Base-by-base conservation (phyloP, 2,888 invertebrate species). In the Elysia crispata region DNA sequence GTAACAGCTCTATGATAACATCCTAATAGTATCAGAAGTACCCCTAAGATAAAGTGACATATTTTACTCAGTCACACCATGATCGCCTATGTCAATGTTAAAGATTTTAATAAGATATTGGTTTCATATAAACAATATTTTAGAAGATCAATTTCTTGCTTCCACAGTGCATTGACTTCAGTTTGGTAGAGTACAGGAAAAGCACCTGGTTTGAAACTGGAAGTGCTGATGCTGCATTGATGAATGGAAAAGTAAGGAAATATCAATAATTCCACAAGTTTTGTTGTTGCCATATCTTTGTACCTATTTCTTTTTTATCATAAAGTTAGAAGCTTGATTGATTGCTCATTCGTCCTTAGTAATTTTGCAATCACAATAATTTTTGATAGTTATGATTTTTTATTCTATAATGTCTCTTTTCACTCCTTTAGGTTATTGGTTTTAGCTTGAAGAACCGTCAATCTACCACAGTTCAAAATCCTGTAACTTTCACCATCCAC, bases 81-180 rank as follows among this genome's bases (percentile, higher is more conserved):
- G 11, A 41, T 41, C 11, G 11, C 41, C 5, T 41, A 41, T 41
- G 41, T 11, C 11, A 41, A 41, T 3, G 11, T 41, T 11, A 41
- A 41, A 41, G 5, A 6, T 41, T 41, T 41, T 11, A 41, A 41
- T 41, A 41, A 41, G 5, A 41, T 41, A 11, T 11, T 41, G 41
- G n/a, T 11, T 41, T 11, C 41, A 6, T 41, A 11, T 41, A 6
- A 41, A 11, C 41, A 41, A 41, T 41, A 11, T 11, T 41, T 41
- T 6, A 41, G 5, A 41, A 41, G 41, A 41, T 11, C 11, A 41
- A 3, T 41, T 41, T 41, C 11, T 41, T 41, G 41, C 41, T 41
- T 41, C 41, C 87, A 54, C 88, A 91, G 91, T 91, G 91, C 85
- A 78, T 85, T 62, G 89, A 90, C 72, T 87, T 91, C 77, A 88